These are phyloP conservation scores for Campodea augens DNA, from an alignment of 1,140 invertebrate genomes.

Conservation along the genomic window DNA sequence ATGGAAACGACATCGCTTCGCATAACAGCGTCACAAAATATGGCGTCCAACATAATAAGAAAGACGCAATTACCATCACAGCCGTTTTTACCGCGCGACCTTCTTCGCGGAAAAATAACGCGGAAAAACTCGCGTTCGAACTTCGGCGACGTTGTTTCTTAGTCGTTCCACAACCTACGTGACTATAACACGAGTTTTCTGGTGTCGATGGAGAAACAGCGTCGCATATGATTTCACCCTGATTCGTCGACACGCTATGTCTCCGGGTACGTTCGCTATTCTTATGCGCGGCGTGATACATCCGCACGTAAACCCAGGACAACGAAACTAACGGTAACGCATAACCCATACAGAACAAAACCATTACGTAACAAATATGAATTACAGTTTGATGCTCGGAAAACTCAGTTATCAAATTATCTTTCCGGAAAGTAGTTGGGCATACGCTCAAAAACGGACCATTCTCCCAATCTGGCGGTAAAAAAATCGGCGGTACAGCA, in stretches of 20 bases:
- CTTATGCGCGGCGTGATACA: conserved; percentile 32
- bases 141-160: conserved; percentile 15
- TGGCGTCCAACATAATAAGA: conserved; percentile 32
- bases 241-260: conserved; percentile 27
- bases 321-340: conserved; percentile 30
- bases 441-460: no score
- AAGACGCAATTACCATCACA: conserved; percentile 31
- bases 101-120: conserved; percentile 29
- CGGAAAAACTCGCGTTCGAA: conserved; percentile 24
- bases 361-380: conserved; percentile 17
- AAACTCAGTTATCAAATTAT: no score
- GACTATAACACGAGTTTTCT: conserved; percentile 8
- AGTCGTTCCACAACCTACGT: neutral
- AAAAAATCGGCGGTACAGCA: conserved; percentile 16
- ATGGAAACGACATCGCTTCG: conserved; percentile 14
- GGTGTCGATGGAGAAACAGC: conserved; percentile 7
- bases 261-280: conserved; percentile 32
- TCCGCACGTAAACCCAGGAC: conserved; percentile 32
- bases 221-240: conserved; percentile 13
- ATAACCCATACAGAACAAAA: conserved; percentile 24
- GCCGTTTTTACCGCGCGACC: conserved; percentile 34
- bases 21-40: conserved; percentile 25
- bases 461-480: no score
- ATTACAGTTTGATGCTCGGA: no score
- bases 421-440: no score